Base-by-base conservation (phyloP, 2,113 vertebrate species). In the Leucopsar rothschildi region DNA sequence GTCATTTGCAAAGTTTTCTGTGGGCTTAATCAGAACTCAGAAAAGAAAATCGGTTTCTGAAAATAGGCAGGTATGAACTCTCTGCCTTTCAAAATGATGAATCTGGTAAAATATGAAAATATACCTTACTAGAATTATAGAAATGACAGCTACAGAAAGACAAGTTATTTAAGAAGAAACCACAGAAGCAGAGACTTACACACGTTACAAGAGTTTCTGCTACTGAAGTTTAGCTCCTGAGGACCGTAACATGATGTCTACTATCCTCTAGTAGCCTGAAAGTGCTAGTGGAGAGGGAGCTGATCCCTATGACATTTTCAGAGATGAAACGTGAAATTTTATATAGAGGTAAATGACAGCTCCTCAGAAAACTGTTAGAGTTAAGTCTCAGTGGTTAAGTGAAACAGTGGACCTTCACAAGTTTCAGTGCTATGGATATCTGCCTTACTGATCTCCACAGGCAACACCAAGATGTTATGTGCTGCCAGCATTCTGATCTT, bases 191-290 rank as follows among this genome's bases (percentile, higher is more conserved):
- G 20, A 87, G 39, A 66, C 23, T 69, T 28, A 55, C 11, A 86
- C 25, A n/a, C 3, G 15, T 63, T n/a, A 47, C 12, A 63, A 21
- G 56, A 47, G 10, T 53, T 82, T 84, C 28, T 82, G 11, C 27
- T 37, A 25, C 15, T 24, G 17, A 68, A 75, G 13, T 68, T 78
- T 65, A 79, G 28, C 5, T 72, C 52, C n/a, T 25, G 29, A 49
- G 20, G 33, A 60, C 25, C 0, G 0, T 23, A 76, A 29, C 3
- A 44, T 8, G 14, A 57, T 50, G 53, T 33, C 13, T 66, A 9
- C 37, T 37, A 20, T 22, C 31, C 31, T 35, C 12, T 28, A 47
- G 76, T 0, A 27, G 31, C 15, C n/a, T 20, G n/a, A 61, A 64
- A 16, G 22, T 28, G 17, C 29, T 50, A 76, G 12, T 14, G 8